Evolutionary conservation across 2,797 vertebrate genomes (phyloP), one percentile per base, ranked within the genome.

Genomic region (Brachymystax lenok): DNA sequence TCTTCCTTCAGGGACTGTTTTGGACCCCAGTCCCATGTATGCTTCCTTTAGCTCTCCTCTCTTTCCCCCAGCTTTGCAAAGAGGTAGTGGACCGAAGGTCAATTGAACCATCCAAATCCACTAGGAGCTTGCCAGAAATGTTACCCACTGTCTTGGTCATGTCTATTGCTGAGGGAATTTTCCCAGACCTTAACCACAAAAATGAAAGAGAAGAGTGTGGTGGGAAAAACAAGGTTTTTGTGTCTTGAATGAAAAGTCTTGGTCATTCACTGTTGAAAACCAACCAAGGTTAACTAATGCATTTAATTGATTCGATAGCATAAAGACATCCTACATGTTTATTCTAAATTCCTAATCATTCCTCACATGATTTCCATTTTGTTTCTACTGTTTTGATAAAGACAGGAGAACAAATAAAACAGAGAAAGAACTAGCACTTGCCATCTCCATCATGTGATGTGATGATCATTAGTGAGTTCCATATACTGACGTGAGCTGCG

Each of bases 401-500:
- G 17, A 14, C 5, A n/a, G 54, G 56, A 59, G 19, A 21, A 59
- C 56, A 59, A 59, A 19, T 59, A 59, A 12, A 46, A 46, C 10
- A 21, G 56, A 17, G 54, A n/a, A 59, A 6, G 4, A 16, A 16
- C 54, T 17, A 17, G 54, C 17, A 19, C 54, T 4, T 56, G 19
- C 5, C 54, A 17, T 56, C 14, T 5, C 54, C 8, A 40, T 40
- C 40, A 40, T 40, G 40, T 40, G 35, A 35, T 35, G 6, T 35
- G 35, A 35, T 35, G 35, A 35, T 35, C 33, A 35, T 35, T 35
- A 7, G 6, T 35, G 35, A 35, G 35, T 35, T 86, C 87, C 86
- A 85, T 77, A 87, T 70, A 74, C 81, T 80, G 85, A 88, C 85
- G 80, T 83, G 83, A 89, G 82, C 79, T 21, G 78, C 16, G 14